Percentiles rank a stretch among this genome's conserved stretches.
phyloP scores from a whole-genome alignment of 2,113 vertebrate genomes.

The Odontesthes bonariensis region DNA sequence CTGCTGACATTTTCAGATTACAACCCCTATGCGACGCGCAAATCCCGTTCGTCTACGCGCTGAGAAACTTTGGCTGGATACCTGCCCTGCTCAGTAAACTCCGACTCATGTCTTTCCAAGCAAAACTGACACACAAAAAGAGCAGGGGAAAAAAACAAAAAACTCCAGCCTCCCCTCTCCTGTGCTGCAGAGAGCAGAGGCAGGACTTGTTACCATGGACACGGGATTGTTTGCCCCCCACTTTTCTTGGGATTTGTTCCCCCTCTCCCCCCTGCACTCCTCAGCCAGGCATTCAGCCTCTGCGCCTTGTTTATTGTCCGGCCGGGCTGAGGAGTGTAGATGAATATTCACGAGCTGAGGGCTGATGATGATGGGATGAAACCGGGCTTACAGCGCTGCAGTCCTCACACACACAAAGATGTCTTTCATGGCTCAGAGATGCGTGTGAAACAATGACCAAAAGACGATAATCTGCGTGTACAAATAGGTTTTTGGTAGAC shows the following conservation, averaged over 20 bases:
- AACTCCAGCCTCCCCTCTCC: constrained; percentile 69
- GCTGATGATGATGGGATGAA: constrained; percentile 38
- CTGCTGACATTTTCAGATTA: constrained; percentile 68
- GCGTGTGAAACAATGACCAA: constrained; percentile 12
- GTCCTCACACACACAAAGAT: constrained; percentile 61
- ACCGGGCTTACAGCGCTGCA: constrained; percentile 32
- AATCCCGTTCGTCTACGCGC: constrained; percentile 49
- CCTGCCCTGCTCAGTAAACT: constrained; percentile 70
- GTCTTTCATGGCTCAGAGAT: constrained; percentile 43
- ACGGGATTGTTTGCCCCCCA: constrained; percentile 80
- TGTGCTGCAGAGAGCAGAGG: constrained; percentile 68
- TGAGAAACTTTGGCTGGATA: constrained; percentile 58
- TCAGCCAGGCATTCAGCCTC: constrained; percentile 62
- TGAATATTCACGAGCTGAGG: constrained; percentile 74
- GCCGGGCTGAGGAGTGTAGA: constrained; percentile 45
- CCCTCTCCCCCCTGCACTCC: constrained; percentile 18
- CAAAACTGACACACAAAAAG: constrained; percentile 55
- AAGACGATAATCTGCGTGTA: not conserved
- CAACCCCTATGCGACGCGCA: constrained; percentile 53
- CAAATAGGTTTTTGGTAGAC: not conserved
- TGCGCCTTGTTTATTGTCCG: constrained; percentile 74
- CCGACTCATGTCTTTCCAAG: constrained; percentile 76
- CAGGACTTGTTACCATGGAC: constrained; percentile 81
- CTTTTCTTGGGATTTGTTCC: constrained; percentile 59
- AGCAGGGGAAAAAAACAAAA: constrained; percentile 1